Base-by-base conservation (phyloP, 2,113 vertebrate species). In the Petaurus breviceps region DNA sequence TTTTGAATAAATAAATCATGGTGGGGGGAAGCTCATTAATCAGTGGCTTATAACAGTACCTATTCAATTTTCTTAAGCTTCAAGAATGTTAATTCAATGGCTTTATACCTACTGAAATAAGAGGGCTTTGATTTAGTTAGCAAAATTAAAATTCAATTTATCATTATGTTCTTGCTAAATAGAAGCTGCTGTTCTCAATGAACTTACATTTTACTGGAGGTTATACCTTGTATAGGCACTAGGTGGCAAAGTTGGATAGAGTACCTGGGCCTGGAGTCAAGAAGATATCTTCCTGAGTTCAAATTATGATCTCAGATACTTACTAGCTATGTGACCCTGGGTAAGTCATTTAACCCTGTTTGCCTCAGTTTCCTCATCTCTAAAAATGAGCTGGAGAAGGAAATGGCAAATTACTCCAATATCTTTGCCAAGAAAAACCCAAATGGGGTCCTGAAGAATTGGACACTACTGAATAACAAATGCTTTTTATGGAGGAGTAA, bases 31-130 rank as follows among this genome's bases (percentile, higher is more conserved):
- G 52, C 47, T 93, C 52, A 46, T n/a, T 92, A 52, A 43, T 61
- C 49, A 89, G 91, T 89, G 43, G 24, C 19, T 84, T 84, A 50
- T 92, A 68, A 47, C 28, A 24, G 6, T 11, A 28, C 0, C 16
- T 52, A 37, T 2, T 90, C 68, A 16, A 51, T 93, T 92, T 57
- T 92, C 37, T 93, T 92, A 51, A 51, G 49, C 90, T 95, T 96
- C 97, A 94, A 89, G 91, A 90, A 96, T 89, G 91, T 53, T 91
- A 28, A 89, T 89, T 90, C 26, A 91, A 94, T 97, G 92, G 51
- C 14, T 93, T 93, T 96, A 53, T 54, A 51, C 28, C 57, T 37
- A 22, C 89, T 96, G 46, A 57, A 54, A 90, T 97, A 89, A 47
- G 77, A 50, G 77, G 93, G 25, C 23, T 91, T 96, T 90, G 93